Conservation (phyloP, 1,140 invertebrate species). For the Sycophila sp. region DNA sequence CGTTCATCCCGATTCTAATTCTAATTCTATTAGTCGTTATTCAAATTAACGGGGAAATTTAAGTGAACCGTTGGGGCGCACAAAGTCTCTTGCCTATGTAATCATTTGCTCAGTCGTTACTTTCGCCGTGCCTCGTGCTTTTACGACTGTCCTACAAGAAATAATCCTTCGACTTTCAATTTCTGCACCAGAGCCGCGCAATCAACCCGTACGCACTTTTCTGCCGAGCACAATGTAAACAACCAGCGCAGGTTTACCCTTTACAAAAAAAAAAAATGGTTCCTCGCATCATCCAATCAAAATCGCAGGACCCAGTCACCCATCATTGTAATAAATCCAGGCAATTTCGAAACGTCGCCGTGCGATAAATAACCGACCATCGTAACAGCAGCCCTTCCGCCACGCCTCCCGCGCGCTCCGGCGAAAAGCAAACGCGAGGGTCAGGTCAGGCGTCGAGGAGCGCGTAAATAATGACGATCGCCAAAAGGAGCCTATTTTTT, state of each 20-base stretch:
- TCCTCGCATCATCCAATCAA: no score
- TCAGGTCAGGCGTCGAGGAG: not conserved
- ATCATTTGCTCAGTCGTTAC: not conserved
- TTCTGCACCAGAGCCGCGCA: no score
- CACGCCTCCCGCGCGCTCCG: not conserved
- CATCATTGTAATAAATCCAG: no score
- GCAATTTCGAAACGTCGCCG: no score
- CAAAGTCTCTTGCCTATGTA: not conserved
- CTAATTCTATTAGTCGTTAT: conserved; percentile 25
- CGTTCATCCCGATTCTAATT: conserved; percentile 2
- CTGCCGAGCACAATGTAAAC: no score
- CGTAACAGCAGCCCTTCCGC: not conserved
- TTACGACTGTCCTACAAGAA: no score
- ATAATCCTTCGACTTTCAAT: no score
- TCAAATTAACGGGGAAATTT: conserved; percentile 12
- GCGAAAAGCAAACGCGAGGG: not conserved
- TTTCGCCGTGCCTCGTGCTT: no score
- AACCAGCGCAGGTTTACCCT: no score
- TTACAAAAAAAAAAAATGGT: no score
- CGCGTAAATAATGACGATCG: conserved; percentile 20
- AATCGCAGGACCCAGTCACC: no score
- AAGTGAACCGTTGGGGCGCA: not conserved
- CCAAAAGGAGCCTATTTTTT: not conserved
- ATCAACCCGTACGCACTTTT: no score
- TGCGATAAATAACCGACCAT: not conserved